Conservation (phyloP, 2,113 vertebrate species). For the Puffinus mauretanicus region DNA sequence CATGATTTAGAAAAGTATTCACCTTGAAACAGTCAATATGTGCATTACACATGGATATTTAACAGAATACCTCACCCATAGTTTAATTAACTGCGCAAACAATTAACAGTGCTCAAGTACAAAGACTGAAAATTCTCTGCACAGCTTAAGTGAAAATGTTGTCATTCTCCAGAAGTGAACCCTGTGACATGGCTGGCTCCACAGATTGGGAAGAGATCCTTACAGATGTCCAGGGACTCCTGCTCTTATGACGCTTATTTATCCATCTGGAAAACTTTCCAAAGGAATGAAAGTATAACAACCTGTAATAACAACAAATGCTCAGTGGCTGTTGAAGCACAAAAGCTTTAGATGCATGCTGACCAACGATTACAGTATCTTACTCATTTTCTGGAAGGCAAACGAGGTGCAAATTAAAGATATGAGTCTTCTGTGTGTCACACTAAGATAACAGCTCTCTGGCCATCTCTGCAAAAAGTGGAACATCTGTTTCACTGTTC, state of each 20-base stretch:
- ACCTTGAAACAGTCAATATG: constrained; percentile 66
- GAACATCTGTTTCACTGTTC: not conserved
- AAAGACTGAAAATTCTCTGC: not conserved
- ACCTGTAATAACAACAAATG: not conserved
- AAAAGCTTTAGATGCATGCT: not conserved
- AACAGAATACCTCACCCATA: constrained; percentile 32
- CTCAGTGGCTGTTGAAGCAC: not conserved
- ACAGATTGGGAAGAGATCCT: not conserved
- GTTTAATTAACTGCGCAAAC: constrained; percentile 69
- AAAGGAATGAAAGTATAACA: not conserved
- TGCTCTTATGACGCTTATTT: not conserved
- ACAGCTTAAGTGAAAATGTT: not conserved
- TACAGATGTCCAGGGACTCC: not conserved
- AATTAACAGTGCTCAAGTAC: constrained; percentile 25
- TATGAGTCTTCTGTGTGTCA: not conserved
- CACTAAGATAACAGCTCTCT: not conserved
- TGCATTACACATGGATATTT: constrained; percentile 39
- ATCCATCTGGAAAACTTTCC: not conserved
- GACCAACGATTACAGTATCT: not conserved
- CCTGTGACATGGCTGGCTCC: not conserved
- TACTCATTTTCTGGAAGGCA: not conserved
- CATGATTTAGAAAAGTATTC: constrained; percentile 54
- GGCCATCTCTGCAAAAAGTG: not conserved
- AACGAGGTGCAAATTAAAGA: not conserved
- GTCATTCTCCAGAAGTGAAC: not conserved